Evolutionary conservation across 2,888 invertebrate genomes (phyloP).

Genomic region (Drosophila tripunctata): DNA sequence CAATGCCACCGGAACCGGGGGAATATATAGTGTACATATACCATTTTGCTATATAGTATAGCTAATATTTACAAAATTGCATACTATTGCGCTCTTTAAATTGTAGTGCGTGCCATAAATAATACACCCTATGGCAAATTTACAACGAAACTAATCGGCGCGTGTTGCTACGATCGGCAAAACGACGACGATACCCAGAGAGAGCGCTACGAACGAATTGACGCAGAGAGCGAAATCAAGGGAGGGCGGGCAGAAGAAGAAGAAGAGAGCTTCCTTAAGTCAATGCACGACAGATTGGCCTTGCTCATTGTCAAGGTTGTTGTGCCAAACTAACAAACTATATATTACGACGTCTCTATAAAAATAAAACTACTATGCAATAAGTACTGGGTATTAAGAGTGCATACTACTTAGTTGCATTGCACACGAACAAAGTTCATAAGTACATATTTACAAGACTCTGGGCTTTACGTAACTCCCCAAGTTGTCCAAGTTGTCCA

Average conservation of each 20-base stretch:
- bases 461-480: constrained; percentile 34
- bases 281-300: constrained; percentile 42
- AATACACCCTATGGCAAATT: constrained; percentile 30
- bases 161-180: constrained; percentile 28
- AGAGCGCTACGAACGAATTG: too few relatives aligned
- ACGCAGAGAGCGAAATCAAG: background rate
- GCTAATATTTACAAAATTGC: background rate
- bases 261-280: constrained; percentile 24
- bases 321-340: constrained; percentile 28
- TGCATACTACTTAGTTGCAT: constrained; percentile 3
- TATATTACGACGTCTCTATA: background rate
- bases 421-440: constrained; percentile 8
- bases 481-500: constrained; percentile 16
- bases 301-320: constrained; percentile 41
- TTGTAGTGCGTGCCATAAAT: constrained; percentile 39
- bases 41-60: too few relatives aligned
- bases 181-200: background rate
- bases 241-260: background rate
- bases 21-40: constrained; percentile 12
- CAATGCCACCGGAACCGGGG: constrained; percentile 51
- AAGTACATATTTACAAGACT: constrained; percentile 13
- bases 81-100: constrained; percentile 19
- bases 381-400: background rate
- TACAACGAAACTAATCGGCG: constrained; percentile 19
- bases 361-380: background rate